These are phyloP conservation scores for Apotomis capreana DNA, from an alignment of 2,888 invertebrate species.

Conservation along the genomic window DNA sequence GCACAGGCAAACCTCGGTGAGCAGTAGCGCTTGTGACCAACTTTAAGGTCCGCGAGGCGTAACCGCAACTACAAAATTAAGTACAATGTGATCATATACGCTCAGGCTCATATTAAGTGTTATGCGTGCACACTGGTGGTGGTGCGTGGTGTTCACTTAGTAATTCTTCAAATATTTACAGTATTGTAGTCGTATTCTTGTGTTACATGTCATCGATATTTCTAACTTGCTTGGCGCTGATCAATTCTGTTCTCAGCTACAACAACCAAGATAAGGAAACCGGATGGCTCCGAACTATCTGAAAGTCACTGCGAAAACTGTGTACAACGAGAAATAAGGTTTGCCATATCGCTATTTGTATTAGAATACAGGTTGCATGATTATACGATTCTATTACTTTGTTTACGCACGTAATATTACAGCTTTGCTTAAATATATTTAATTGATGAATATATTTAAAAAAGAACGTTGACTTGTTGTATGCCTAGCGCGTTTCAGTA, in stretches of 20 bases:
- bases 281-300: conserved; percentile 54
- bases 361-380: conserved; percentile 58
- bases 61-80: too few relatives aligned
- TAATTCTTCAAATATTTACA: not conserved
- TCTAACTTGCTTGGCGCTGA: conserved; percentile 67
- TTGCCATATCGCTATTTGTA: conserved; percentile 63
- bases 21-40: too few relatives aligned
- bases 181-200: not conserved
- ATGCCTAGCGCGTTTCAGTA: conserved; percentile 45
- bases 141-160: not conserved
- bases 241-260: conserved; percentile 77
- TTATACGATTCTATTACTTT: conserved; percentile 46
- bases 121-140: too few relatives aligned
- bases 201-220: too few relatives aligned
- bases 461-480: conserved; percentile 35
- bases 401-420: conserved; percentile 15
- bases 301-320: conserved; percentile 65
- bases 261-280: conserved; percentile 66
- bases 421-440: conserved; percentile 24
- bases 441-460: conserved; percentile 10
- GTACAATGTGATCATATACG: too few relatives aligned
- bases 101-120: too few relatives aligned
- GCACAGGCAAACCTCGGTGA: too few relatives aligned
- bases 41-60: too few relatives aligned
- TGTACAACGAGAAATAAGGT: conserved; percentile 67